Conservation (phyloP, 2,888 invertebrate genomes). For the Cataglyphis altisquamis region DNA sequence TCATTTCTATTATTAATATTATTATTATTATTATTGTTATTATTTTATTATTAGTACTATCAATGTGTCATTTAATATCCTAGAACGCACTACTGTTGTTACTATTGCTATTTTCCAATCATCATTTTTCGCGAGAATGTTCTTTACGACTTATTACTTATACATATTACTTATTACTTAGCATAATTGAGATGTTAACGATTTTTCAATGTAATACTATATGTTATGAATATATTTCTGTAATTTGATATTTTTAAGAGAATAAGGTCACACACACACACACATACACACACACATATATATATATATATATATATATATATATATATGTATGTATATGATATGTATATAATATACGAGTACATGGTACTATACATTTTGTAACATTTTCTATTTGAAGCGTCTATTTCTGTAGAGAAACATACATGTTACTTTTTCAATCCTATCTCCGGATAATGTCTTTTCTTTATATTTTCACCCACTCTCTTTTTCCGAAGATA, state of each 20-base stretch:
- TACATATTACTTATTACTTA: conserved; percentile 49
- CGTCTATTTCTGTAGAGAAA: conserved; percentile 63
- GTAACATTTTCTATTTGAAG: conserved; percentile 64
- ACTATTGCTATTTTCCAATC: conserved; percentile 41
- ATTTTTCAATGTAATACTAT: conserved; percentile 73
- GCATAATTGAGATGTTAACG: conserved; percentile 73
- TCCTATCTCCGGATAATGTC: conserved; percentile 36
- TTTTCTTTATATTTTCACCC: conserved; percentile 48
- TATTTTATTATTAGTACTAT: conserved; percentile 40
- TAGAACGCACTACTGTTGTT: neutral
- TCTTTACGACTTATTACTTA: conserved; percentile 48
- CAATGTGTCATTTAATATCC: conserved; percentile 44
- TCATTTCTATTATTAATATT: conserved; percentile 64
- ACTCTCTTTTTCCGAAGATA: conserved; percentile 40
- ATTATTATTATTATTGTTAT: conserved; percentile 13
- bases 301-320: conserved; percentile 36
- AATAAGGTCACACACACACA: conserved; percentile 62
- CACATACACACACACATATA: conserved; percentile 9
- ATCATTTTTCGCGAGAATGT: conserved; percentile 19
- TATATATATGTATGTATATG: conserved; percentile 14
- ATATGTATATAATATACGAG: conserved; percentile 25
- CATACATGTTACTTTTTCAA: conserved; percentile 55
- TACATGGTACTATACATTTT: conserved; percentile 54
- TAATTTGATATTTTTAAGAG: conserved; percentile 72
- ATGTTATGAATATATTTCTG: conserved; percentile 76